Evolutionary conservation across 2,797 vertebrate species (phyloP), one percentile per base, ranked within the genome.

Genomic region (Coranthus polyacanthus): DNA sequence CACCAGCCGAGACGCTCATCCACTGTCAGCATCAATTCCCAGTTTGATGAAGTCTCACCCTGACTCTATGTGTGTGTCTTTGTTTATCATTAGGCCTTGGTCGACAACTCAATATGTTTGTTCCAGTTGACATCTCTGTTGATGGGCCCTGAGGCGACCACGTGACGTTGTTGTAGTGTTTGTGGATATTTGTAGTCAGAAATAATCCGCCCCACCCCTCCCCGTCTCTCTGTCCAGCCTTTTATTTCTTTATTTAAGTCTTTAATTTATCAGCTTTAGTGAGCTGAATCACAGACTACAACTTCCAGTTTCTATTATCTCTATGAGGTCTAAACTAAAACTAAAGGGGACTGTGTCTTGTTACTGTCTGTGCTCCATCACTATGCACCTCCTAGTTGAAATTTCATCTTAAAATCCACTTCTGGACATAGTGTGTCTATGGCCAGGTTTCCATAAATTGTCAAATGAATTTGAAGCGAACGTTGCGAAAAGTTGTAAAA

Each of bases 1-100:
- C 85, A 62, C 85, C 86, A 77, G 71, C 86, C 79, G 85, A 85
- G 86, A 83, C 3, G 21, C 76, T 74, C 67, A 81, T 69, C 73
- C 65, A 63, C 75, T 72, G 80, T 75, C 81, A 62, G 72, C 63
- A 72, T 77, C 78, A 85, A 57, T 79, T 72, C 75, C 69, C 75
- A 52, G 46, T 59, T 53, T 72, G 74, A 81, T 79, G 58, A 67
- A 60, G 44, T 62, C 59, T 61, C 13, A 4, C 5, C 29, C 2
- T 45, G 1, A 47, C 24, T 32, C 8, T 62, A 17, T 69, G 32
- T 49, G 47, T 63, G 58, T 68, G 42, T 76, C 37, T 73, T 83
- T 79, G 84, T 85, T 82, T 82, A 47, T 84, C 77, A 76, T 79
- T 76, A 76, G 51, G 55, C 42, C 49, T 80, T 61, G 15, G 57